Conservation (phyloP, 1,140 invertebrate species). For the Calliopsis andreniformis region DNA sequence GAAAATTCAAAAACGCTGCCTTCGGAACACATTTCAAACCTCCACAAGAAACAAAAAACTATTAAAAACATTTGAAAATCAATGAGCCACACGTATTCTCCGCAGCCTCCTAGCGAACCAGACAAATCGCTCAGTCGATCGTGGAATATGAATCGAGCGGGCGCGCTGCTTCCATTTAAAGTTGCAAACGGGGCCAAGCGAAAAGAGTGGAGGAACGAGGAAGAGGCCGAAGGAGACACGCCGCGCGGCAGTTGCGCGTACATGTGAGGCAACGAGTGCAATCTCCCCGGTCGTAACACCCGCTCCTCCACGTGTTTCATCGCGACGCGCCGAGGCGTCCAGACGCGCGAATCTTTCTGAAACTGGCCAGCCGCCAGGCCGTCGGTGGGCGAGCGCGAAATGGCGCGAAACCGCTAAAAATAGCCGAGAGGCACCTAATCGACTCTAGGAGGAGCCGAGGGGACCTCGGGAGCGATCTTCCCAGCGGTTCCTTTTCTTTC, state of each 20-base stretch:
- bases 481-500: background rate
- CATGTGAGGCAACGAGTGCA: constrained; percentile 35
- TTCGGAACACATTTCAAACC: no score
- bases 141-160: background rate
- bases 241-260: constrained; percentile 11
- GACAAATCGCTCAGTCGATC: background rate
- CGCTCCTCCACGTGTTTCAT: constrained; percentile 50
- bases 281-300: constrained; percentile 6
- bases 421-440: constrained; percentile 43
- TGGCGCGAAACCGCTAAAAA: constrained; percentile 65
- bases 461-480: background rate
- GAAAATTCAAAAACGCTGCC: no score
- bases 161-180: constrained; percentile 27
- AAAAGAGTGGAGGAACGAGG: constrained; percentile 61
- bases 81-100: no score
- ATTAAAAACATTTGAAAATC: no score
- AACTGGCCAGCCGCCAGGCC: constrained; percentile 55
- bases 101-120: no score
- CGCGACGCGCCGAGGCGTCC: background rate
- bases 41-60: no score
- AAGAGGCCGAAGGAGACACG: constrained; percentile 47
- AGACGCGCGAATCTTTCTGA: constrained; percentile 43
- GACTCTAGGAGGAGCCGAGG: background rate
- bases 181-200: constrained; percentile 47
- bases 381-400: constrained; percentile 42